These are phyloP conservation scores for Drosophila falleni DNA, from an alignment of 2,888 invertebrate species.

Conservation along the genomic window DNA sequence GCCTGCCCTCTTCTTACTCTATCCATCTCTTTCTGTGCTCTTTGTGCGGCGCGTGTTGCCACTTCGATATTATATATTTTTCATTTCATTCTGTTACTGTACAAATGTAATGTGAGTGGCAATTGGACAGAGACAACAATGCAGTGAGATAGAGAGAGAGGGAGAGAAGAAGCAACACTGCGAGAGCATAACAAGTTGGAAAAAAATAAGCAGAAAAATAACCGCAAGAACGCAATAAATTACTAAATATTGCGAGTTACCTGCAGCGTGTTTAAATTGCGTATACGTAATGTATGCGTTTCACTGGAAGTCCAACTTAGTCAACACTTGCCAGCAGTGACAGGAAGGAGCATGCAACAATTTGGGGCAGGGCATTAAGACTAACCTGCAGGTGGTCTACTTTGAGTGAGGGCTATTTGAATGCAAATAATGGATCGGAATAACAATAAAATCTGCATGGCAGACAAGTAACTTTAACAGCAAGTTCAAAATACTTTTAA, in stretches of 20 bases:
- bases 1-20: neutral
- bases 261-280: conserved; percentile 41
- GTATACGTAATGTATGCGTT: conserved; percentile 55
- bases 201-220: conserved; percentile 28
- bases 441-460: conserved; percentile 45
- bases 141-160: neutral
- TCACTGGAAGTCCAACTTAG: conserved; percentile 9
- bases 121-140: conserved; percentile 33
- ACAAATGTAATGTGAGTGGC: conserved; percentile 23
- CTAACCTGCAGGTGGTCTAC: conserved; percentile 24
- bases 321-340: neutral
- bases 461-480: conserved; percentile 15
- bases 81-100: conserved; percentile 4
- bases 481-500: conserved; percentile 5
- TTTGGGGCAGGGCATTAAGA: neutral
- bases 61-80: conserved; percentile 36
- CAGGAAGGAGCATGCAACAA: neutral
- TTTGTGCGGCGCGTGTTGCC: conserved; percentile 56
- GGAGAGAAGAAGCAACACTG: too few species aligned
- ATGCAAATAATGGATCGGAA: conserved; percentile 29
- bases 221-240: conserved; percentile 59
- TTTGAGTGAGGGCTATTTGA: conserved; percentile 14
- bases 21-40: conserved; percentile 6
- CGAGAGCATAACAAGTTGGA: conserved; percentile 5
- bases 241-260: conserved; percentile 41